Evolutionary conservation across 2,888 invertebrate genomes (phyloP).

Genomic region (Colostygia pectinataria): DNA sequence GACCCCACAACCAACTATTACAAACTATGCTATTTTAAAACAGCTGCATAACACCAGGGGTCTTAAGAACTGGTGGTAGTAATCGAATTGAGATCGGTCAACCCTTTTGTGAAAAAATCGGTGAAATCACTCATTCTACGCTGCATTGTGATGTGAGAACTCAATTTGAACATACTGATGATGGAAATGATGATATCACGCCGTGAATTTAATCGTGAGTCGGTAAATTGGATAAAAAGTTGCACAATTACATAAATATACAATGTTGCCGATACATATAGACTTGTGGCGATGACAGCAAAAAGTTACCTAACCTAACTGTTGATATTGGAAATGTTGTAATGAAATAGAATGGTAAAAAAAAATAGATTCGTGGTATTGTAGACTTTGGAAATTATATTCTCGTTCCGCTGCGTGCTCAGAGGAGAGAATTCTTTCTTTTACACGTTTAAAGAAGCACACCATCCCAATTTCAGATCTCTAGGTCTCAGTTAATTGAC

Average conservation of each 20-base stretch:
- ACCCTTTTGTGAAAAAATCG: constrained; percentile 80
- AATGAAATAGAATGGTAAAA: too few relatives aligned
- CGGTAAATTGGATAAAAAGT: constrained; percentile 31
- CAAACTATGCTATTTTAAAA: constrained; percentile 25
- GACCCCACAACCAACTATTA: constrained; percentile 47
- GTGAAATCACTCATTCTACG: constrained; percentile 72
- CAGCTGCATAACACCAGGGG: constrained; percentile 37
- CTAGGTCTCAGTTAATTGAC: too few relatives aligned
- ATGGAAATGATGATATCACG: constrained; percentile 71
- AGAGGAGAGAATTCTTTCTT: too few relatives aligned
- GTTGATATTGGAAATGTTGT: background rate
- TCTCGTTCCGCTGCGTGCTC: too few relatives aligned
- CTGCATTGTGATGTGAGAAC: constrained; percentile 80
- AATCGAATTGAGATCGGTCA: constrained; percentile 81
- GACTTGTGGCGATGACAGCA: background rate
- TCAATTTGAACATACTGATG: constrained; percentile 73
- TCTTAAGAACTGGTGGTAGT: constrained; percentile 58
- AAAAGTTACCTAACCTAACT: too few relatives aligned
- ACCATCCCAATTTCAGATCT: too few relatives aligned
- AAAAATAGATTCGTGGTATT: too few relatives aligned
- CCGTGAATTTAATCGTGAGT: constrained; percentile 38
- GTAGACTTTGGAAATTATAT: too few relatives aligned
- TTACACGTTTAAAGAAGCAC: too few relatives aligned
- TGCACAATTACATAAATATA: constrained; percentile 17
- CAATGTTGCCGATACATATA: constrained; percentile 6